Evolutionary conservation across 2,113 vertebrate species (phyloP).

Genomic region (Symphodus melops): DNA sequence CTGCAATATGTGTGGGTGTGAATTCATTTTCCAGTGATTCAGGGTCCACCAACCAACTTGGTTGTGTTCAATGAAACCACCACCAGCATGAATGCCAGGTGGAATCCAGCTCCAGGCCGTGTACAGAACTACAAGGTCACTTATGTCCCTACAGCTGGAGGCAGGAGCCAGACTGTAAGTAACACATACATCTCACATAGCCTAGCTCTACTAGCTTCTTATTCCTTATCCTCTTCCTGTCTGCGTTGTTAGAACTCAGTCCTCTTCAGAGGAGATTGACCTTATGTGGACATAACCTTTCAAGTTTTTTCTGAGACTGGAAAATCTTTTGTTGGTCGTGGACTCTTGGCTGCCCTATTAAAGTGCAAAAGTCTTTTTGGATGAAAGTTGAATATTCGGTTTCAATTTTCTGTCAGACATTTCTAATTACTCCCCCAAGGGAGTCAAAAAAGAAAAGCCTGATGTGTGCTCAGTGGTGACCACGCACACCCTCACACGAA

Average conservation of each 20-base stretch:
- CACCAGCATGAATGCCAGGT: slow-evolving; percentile 91
- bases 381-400: slow-evolving; percentile 45
- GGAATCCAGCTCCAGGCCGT: slow-evolving; percentile 91
- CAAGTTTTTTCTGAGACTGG: slow-evolving; percentile 27
- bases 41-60: slow-evolving; percentile 90
- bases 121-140: slow-evolving; percentile 92
- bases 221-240: background rate
- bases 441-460: slow-evolving; percentile 25
- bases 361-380: slow-evolving; percentile 45
- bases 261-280: background rate
- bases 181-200: background rate
- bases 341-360: slow-evolving; percentile 33
- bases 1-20: slow-evolving; percentile 1
- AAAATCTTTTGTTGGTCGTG: slow-evolving; percentile 28
- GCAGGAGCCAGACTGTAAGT: slow-evolving; percentile 87
- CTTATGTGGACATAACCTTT: slow-evolving; percentile 30
- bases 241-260: slow-evolving; percentile 1
- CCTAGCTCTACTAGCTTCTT: background rate
- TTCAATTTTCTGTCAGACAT: slow-evolving; percentile 58
- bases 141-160: slow-evolving; percentile 89
- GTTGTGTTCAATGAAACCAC: slow-evolving; percentile 95
- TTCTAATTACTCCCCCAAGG: slow-evolving; percentile 37
- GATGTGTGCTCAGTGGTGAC: slow-evolving; percentile 4
- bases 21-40: slow-evolving; percentile 81
- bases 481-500: background rate